Percentiles rank a stretch among this genome's conserved stretches.
phyloP scores from a whole-genome alignment of 1,140 invertebrate genomes.

The Cherax destructor region DNA sequence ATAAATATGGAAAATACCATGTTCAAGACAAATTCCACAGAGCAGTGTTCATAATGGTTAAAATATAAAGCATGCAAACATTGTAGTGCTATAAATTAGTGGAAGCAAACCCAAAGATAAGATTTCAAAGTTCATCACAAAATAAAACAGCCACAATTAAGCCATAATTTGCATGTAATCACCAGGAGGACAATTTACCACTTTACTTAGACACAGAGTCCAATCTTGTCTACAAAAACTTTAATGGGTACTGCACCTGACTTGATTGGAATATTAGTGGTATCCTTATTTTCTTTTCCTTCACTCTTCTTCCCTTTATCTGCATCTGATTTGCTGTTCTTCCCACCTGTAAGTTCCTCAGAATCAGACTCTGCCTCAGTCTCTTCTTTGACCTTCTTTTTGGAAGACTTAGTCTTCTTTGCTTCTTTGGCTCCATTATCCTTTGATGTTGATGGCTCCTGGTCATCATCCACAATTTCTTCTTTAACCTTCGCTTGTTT shows the following conservation, averaged over 20 bases:
- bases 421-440: neutral
- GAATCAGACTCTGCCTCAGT: neutral
- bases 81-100: too few relatives aligned
- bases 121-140: neutral
- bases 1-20: too few relatives aligned
- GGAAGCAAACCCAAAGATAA: neutral
- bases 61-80: too few relatives aligned
- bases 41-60: too few relatives aligned
- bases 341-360: constrained; percentile 25
- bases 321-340: neutral
- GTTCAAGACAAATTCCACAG: too few relatives aligned
- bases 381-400: neutral
- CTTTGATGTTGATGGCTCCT: neutral
- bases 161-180: too few relatives aligned
- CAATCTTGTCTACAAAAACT: neutral
- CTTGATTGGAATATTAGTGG: constrained; percentile 17
- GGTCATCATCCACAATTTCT: neutral
- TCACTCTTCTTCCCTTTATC: neutral
- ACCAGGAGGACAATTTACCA: neutral
- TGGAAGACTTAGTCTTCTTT: neutral
- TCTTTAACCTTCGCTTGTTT: neutral
- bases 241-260: constrained; percentile 12
- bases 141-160: neutral
- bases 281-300: constrained; percentile 37
- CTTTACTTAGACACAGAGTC: too few relatives aligned